Conservation (phyloP, 1,140 invertebrate genomes). For the Daktulosphaira vitifoliae region DNA sequence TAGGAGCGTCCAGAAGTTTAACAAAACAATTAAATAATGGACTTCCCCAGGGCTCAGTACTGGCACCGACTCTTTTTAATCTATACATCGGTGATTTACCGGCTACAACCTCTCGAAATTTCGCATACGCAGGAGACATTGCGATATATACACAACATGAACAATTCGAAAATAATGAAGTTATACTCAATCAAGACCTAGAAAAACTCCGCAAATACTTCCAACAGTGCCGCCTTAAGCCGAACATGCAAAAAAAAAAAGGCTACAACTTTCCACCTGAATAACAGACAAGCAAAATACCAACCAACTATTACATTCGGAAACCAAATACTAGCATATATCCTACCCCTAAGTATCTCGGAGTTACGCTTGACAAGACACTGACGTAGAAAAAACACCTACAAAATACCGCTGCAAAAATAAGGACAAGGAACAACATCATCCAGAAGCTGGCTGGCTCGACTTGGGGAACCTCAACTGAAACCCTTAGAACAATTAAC, state of each 20-base stretch:
- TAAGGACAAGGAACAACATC: not conserved
- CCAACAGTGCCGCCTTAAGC: not conserved
- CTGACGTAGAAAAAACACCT: constrained; percentile 17
- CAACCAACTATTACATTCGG: constrained; percentile 41
- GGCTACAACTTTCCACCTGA: constrained; percentile 41
- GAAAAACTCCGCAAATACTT: not conserved
- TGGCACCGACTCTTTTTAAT: not conserved
- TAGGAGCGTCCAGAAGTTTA: constrained; percentile 27
- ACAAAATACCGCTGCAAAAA: constrained; percentile 14
- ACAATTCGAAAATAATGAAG: constrained; percentile 11
- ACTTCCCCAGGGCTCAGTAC: constrained; percentile 3
- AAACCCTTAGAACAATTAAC: not conserved
- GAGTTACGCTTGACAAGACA: constrained; percentile 11
- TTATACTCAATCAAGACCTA: not conserved
- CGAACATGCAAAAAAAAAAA: not conserved
- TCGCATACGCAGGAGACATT: constrained; percentile 18
- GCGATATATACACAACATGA: not conserved
- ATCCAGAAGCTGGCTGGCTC: constrained; percentile 4
- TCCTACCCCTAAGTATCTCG: constrained; percentile 19
- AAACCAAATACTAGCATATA: not conserved
- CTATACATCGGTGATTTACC: too few species aligned
- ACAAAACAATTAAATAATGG: constrained; percentile 34
- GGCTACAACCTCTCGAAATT: not conserved
- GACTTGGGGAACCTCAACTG: constrained; percentile 1
- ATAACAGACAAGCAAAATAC: constrained; percentile 48